Percentiles rank a stretch among this genome's conserved stretches.
These are phyloP conservation scores for Ooceraea biroi DNA, from an alignment of 1,140 invertebrate genomes.

Conservation along the genomic window DNA sequence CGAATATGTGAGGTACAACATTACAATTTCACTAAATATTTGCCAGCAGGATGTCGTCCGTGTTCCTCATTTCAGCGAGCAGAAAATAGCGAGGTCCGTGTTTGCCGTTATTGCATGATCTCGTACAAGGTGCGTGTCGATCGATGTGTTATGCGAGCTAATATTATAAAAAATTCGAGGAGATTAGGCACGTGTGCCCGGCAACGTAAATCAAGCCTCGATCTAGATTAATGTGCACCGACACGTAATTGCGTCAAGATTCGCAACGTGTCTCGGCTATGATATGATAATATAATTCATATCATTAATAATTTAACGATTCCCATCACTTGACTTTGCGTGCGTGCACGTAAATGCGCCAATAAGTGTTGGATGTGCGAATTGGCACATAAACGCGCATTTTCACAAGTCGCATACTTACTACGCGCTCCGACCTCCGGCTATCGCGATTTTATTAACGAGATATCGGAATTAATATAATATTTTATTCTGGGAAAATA, in stretches of 20 bases:
- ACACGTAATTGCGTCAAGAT: background rate
- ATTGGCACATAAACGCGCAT: background rate
- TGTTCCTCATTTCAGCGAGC: conserved; percentile 7
- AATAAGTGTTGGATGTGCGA: background rate
- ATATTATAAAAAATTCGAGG: background rate
- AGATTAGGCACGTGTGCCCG: background rate
- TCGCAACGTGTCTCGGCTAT: background rate
- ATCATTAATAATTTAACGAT: background rate
- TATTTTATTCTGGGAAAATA: conserved; percentile 8
- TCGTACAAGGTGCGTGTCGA: background rate
- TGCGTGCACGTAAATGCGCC: too few species aligned
- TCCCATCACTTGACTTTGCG: background rate
- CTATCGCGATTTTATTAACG: conserved; percentile 1
- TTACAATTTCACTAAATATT: conserved; percentile 28
- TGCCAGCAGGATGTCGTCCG: background rate
- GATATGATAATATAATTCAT: conserved; percentile 8
- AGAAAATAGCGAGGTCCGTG: background rate
- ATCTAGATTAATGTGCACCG: conserved; percentile 21
- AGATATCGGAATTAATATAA: conserved; percentile 5
- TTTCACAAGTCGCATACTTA: background rate
- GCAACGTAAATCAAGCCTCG: background rate
- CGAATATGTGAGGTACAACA: conserved; percentile 3
- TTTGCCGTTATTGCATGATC: background rate
- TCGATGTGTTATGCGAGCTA: background rate
- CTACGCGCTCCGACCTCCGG: background rate